A percentile compares a stretch with the other conserved stretches of the same genome.
Conservation (phyloP, 2,888 invertebrate species). For the Ormyrus rosae region DNA sequence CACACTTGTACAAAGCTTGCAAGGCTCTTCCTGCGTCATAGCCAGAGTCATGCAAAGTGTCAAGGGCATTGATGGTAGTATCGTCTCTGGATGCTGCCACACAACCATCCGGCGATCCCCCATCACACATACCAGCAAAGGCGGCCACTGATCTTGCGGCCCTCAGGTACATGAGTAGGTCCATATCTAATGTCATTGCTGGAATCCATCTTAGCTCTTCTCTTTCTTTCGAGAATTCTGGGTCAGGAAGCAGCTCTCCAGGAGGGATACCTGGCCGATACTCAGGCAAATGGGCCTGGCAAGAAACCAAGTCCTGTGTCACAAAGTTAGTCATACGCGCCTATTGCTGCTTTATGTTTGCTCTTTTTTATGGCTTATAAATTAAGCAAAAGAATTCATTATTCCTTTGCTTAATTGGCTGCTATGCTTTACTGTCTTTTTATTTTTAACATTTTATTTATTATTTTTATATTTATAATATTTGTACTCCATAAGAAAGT, state of each 20-base stretch:
- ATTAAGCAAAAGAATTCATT: conserved; percentile 18
- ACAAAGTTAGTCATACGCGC: conserved; percentile 70
- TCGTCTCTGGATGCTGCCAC: conserved; percentile 97
- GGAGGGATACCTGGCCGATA: conserved; percentile 76
- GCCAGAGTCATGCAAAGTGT: conserved; percentile 95
- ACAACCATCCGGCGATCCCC: conserved; percentile 97
- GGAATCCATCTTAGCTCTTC: conserved; percentile 98
- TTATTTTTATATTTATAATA: conserved; percentile 13
- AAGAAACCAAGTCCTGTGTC: conserved; percentile 75
- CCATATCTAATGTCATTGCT: conserved; percentile 93
- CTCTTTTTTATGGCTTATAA: conserved; percentile 1
- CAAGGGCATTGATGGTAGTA: conserved; percentile 97
- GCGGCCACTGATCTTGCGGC: conserved; percentile 99
- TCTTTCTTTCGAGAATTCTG: conserved; percentile 78
- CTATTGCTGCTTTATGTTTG: conserved; percentile 68
- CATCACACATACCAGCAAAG: conserved; percentile 99
- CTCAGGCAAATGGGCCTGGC: conserved; percentile 81
- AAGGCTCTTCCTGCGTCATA: conserved; percentile 98
- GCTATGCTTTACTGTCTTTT: conserved; percentile 33
- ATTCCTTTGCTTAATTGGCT: conserved; percentile 24
- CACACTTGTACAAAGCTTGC: conserved; percentile 97
- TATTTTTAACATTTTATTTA: conserved; percentile 38
- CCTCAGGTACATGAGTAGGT: conserved; percentile 97
- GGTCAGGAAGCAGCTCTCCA: conserved; percentile 76
- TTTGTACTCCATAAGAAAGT: background rate